Conservation (phyloP, 53 echinoderm and acorn worm species). For the Glandiceps talaboti region DNA sequence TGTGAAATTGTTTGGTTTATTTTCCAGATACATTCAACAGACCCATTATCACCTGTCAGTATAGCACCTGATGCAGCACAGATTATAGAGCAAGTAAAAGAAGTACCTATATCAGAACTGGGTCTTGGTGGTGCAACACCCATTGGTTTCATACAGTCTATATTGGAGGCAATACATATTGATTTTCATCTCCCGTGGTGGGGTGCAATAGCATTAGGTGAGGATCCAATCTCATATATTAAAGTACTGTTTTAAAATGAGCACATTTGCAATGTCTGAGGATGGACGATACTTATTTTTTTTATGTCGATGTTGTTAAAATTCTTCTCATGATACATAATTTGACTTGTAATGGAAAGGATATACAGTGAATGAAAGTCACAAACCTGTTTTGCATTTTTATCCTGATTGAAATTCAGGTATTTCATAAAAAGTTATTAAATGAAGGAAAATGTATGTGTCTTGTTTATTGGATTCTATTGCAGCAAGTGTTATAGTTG, state of each 20-base stretch:
- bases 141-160: slow-evolving; percentile 59
- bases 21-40: no score
- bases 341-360: no score
- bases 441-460: no score
- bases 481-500: no score
- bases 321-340: background rate
- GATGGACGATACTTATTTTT: background rate
- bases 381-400: no score
- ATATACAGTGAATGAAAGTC: no score
- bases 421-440: no score
- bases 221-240: no score
- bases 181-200: slow-evolving; percentile 91
- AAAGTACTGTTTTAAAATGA: no score
- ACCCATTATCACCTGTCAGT: background rate
- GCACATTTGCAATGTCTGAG: background rate
- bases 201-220: slow-evolving; percentile 72
- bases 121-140: slow-evolving; percentile 76
- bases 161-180: slow-evolving; percentile 66
- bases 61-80: slow-evolving; percentile 61
- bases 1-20: no score
- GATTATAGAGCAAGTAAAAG: slow-evolving; percentile 76
- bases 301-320: background rate
- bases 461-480: no score
- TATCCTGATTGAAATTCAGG: no score
- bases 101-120: slow-evolving; percentile 77